Evolutionary conservation across 1,140 invertebrate species (phyloP).

Genomic region (Drosophila erecta): DNA sequence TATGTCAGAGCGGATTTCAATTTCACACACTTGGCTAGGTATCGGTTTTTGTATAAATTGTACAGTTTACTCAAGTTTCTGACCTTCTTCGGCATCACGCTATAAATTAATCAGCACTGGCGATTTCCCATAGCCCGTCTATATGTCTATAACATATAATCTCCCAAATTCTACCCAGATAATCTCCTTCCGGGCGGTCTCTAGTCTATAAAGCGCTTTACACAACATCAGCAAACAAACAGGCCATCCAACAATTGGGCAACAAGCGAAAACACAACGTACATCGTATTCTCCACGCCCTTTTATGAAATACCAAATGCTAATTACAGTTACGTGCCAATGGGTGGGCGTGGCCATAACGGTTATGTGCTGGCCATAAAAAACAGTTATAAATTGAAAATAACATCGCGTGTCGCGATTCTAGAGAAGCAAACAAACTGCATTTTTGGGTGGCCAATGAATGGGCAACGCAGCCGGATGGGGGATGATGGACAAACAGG

Average conservation of each 20-base stretch:
- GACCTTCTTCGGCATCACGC: conserved; percentile 84
- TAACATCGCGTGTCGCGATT: conserved; percentile 46
- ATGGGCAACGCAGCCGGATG: not conserved
- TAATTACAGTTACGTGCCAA: conserved; percentile 61
- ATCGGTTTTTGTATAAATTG: conserved; percentile 85
- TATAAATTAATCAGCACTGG: conserved; percentile 62
- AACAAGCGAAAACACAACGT: conserved; percentile 14
- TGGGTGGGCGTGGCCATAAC: conserved; percentile 14
- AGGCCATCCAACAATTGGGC: conserved; percentile 2
- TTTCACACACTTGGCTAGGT: conserved; percentile 84
- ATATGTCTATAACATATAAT: too few species aligned
- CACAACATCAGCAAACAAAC: conserved; percentile 11
- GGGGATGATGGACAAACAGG: conserved; percentile 18
- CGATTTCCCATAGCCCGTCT: conserved; percentile 1
- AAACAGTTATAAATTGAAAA: conserved; percentile 60
- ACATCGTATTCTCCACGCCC: not conserved
- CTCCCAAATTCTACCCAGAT: conserved; percentile 28
- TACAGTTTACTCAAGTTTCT: conserved; percentile 85
- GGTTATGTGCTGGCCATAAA: conserved; percentile 40
- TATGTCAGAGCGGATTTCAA: conserved; percentile 85
- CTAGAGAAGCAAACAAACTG: conserved; percentile 34
- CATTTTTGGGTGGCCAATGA: not conserved
- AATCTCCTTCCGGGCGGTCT: conserved; percentile 39
- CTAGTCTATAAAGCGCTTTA: conserved; percentile 48
- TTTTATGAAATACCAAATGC: conserved; percentile 57